Percentiles rank a stretch among this genome's conserved stretches.
Conservation (phyloP, 2,797 vertebrate species). For the Agapornis canus region DNA sequence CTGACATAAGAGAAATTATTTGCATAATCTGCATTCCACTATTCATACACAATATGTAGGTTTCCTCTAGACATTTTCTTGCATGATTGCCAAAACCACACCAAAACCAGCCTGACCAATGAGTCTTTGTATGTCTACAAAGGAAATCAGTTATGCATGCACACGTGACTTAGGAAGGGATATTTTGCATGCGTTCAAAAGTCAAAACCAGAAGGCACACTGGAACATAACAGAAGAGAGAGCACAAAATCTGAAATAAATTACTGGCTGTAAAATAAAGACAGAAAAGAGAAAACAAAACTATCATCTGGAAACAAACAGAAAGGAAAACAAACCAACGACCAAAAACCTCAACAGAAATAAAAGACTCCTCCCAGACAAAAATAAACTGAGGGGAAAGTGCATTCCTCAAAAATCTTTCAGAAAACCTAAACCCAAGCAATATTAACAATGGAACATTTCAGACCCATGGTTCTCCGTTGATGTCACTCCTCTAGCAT, state of each 20-base stretch:
- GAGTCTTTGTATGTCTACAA: not conserved
- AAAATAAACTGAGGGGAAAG: not conserved
- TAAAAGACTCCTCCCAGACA: not conserved
- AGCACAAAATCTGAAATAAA: not conserved
- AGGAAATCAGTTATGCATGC: not conserved
- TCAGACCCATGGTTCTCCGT: not conserved
- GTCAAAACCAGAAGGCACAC: not conserved
- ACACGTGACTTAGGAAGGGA: not conserved
- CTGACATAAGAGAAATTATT: not conserved
- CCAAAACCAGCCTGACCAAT: not conserved
- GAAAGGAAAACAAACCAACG: not conserved
- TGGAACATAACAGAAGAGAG: not conserved
- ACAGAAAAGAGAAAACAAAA: not conserved
- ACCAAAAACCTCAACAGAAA: not conserved
- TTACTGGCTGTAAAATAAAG: not conserved
- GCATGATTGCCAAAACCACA: not conserved
- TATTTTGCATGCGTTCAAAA: not conserved
- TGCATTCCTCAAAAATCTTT: not conserved
- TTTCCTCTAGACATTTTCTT: not conserved
- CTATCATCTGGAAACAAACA: not conserved
- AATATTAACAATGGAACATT: not conserved
- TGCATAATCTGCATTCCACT: not conserved
- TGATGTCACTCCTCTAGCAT: not conserved
- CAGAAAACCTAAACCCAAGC: not conserved
- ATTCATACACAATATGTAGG: not conserved